These are phyloP conservation scores for Pseudochaenichthys georgianus DNA, from an alignment of 2,797 vertebrate species.

Conservation along the genomic window DNA sequence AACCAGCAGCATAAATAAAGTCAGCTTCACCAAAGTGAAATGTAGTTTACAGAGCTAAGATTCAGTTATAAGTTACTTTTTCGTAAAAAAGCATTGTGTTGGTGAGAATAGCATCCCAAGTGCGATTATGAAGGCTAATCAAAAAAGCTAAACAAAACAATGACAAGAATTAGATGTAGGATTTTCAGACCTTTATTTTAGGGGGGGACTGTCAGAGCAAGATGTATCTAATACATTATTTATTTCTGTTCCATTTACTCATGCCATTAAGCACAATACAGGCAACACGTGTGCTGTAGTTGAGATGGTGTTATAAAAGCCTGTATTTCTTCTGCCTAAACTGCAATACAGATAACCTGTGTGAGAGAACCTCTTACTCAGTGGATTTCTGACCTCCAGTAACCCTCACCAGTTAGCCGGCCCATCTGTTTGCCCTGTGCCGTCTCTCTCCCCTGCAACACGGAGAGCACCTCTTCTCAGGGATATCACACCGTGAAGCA, in stretches of 20 bases:
- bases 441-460: slow-evolving; percentile 48
- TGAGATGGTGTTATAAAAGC: neutral
- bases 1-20: slow-evolving; percentile 26
- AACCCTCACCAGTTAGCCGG: slow-evolving; percentile 38
- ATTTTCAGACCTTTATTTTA: neutral
- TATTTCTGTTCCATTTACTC: neutral
- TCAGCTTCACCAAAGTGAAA: neutral
- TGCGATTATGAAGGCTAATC: neutral
- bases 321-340: neutral
- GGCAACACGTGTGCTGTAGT: neutral
- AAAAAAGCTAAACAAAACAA: neutral
- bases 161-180: neutral
- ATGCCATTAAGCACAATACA: neutral
- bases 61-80: neutral
- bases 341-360: neutral
- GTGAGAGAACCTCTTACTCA: neutral
- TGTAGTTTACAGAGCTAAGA: neutral
- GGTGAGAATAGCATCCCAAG: neutral
- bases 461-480: slow-evolving; percentile 81
- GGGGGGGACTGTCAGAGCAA: too few species aligned
- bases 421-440: slow-evolving; percentile 27
- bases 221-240: neutral
- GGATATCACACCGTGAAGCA: slow-evolving; percentile 82
- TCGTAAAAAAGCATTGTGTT: neutral
- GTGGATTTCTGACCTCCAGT: slow-evolving; percentile 53